Conservation (phyloP, 35 echinoderm and acorn worm genomes). For the Acanthaster planci region DNA sequence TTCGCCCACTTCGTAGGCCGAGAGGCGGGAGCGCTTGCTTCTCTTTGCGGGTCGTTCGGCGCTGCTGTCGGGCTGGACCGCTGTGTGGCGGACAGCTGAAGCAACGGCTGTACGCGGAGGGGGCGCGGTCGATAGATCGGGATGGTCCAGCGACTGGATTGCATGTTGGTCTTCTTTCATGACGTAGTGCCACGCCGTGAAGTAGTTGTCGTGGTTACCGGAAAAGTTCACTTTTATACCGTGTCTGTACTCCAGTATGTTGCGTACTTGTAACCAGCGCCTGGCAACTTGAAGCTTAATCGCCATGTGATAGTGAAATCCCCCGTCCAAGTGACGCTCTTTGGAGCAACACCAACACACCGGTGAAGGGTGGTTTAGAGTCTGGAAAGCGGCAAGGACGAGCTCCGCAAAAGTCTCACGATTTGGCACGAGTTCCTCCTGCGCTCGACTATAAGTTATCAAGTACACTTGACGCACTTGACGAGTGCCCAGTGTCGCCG, state of each 20-base stretch:
- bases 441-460: slow-evolving; percentile 56
- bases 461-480: slow-evolving; percentile 54
- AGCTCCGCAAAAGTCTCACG: slow-evolving; percentile 24
- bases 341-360: slow-evolving; percentile 30
- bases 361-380: background rate
- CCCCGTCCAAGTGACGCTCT: slow-evolving; percentile 30
- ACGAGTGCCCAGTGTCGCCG: background rate
- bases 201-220: slow-evolving; percentile 42
- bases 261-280: slow-evolving; percentile 17
- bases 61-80: too few species aligned
- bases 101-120: background rate
- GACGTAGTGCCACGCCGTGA: slow-evolving; percentile 50
- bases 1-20: slow-evolving; percentile 36
- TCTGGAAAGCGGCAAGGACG: slow-evolving; percentile 17
- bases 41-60: too few species aligned
- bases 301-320: slow-evolving; percentile 53
- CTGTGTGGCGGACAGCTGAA: too few species aligned
- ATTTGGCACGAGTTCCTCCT: background rate
- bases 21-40: slow-evolving; percentile 4
- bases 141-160: background rate
- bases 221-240: slow-evolving; percentile 41
- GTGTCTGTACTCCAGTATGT: background rate
- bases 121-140: background rate
- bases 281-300: slow-evolving; percentile 24
- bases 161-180: slow-evolving; percentile 19